Conservation (phyloP, 2,797 vertebrate genomes). For the Naso thynnoides region DNA sequence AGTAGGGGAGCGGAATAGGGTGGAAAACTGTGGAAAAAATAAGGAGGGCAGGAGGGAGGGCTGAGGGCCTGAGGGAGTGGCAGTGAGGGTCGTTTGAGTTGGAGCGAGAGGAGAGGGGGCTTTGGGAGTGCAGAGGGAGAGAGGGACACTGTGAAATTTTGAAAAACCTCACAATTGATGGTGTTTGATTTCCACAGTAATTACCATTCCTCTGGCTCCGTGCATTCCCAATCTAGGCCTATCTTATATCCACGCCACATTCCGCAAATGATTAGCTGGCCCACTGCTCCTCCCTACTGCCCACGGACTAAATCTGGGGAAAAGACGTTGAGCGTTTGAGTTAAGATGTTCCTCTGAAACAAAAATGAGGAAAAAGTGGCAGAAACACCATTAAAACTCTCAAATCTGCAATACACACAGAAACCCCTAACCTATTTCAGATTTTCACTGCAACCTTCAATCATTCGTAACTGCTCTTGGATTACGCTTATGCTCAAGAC, state of each 20-base stretch:
- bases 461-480: background rate
- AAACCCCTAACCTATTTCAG: background rate
- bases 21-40: conserved; percentile 65
- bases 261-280: conserved; percentile 85
- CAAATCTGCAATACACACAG: background rate
- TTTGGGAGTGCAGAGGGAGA: conserved; percentile 60
- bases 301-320: conserved; percentile 62
- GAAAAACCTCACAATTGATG: conserved; percentile 88
- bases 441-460: background rate
- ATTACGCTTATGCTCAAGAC: background rate
- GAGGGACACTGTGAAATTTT: conserved; percentile 80
- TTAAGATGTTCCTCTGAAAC: conserved; percentile 20
- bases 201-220: conserved; percentile 88
- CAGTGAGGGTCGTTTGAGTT: conserved; percentile 72
- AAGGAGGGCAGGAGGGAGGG: conserved; percentile 52
- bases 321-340: conserved; percentile 35
- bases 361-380: conserved; percentile 15
- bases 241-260: conserved; percentile 86
- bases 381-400: background rate
- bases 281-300: conserved; percentile 76
- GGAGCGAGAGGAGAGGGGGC: conserved; percentile 65
- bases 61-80: conserved; percentile 70
- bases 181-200: conserved; percentile 88
- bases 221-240: conserved; percentile 84
- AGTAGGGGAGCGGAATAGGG: conserved; percentile 43